Evolutionary conservation across 1,140 invertebrate genomes (phyloP).

Genomic region (Aphis gossypii): DNA sequence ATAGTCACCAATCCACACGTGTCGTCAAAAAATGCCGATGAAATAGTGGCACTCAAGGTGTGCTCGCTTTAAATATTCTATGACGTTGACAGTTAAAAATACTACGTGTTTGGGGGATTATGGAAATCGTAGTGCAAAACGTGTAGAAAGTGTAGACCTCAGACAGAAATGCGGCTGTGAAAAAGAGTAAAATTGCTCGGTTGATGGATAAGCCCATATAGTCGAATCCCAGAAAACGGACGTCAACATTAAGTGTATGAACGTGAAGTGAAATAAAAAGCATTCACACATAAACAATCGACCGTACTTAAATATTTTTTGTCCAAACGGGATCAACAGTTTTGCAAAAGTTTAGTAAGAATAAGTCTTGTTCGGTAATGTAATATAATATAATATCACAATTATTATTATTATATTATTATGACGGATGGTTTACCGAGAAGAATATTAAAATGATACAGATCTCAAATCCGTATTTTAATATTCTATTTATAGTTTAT

Average conservation of each 20-base stretch:
- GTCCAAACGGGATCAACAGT: not conserved
- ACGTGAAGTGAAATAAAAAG: not conserved
- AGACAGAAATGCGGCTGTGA: not conserved
- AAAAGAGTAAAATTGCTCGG: not conserved
- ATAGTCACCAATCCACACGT: not conserved
- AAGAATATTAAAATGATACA: not conserved
- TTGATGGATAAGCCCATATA: not conserved
- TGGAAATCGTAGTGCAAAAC: constrained; percentile 25
- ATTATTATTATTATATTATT: not conserved
- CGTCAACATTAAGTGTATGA: not conserved
- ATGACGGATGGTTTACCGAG: not conserved
- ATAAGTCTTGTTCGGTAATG: not conserved
- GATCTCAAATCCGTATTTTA: not conserved
- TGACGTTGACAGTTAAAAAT: constrained; percentile 26
- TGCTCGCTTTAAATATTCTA: not conserved
- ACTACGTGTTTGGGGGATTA: constrained; percentile 8
- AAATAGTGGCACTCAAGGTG: not conserved
- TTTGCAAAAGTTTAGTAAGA: not conserved
- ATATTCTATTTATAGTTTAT: not conserved
- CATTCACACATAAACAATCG: not conserved
- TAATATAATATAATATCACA: not conserved
- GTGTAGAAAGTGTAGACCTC: not conserved
- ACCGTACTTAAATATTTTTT: not conserved
- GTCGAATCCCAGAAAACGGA: constrained; percentile 27
- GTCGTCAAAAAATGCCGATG: not conserved